These are phyloP conservation scores for Eleginops maclovinus DNA, from an alignment of 2,113 vertebrate species.

Conservation along the genomic window DNA sequence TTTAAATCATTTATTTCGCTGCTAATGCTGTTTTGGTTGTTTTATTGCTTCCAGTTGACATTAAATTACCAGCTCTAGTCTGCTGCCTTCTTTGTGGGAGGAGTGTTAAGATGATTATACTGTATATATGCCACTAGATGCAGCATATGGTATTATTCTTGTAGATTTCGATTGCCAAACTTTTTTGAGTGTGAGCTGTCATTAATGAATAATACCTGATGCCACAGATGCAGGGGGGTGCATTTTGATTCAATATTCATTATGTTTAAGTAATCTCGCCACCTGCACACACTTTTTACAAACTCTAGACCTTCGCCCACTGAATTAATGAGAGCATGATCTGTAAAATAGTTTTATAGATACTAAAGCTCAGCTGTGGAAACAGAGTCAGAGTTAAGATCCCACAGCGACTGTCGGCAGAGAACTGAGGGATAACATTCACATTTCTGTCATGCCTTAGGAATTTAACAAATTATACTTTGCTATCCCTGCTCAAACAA, in stretches of 20 bases:
- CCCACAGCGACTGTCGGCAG: slow-evolving; percentile 30
- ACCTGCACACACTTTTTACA: neutral
- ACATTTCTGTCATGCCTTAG: slow-evolving; percentile 38
- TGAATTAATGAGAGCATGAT: slow-evolving; percentile 48
- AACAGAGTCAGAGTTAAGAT: slow-evolving; percentile 45
- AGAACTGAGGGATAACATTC: slow-evolving; percentile 23
- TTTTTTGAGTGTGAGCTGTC: neutral
- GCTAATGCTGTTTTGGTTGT: too few species aligned
- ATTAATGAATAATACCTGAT: slow-evolving; percentile 1
- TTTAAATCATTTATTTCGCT: neutral
- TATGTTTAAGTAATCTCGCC: slow-evolving; percentile 8
- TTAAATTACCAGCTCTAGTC: neutral
- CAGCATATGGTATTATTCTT: neutral
- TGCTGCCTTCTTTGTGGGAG: neutral
- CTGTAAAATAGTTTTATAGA: slow-evolving; percentile 46
- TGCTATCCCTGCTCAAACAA: slow-evolving; percentile 25
- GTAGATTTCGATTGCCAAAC: neutral
- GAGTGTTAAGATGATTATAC: neutral
- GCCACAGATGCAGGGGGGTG: neutral
- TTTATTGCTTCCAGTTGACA: neutral
- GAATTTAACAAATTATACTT: slow-evolving; percentile 36
- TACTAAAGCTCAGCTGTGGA: slow-evolving; percentile 48
- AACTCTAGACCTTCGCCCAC: slow-evolving; percentile 4
- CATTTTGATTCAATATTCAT: slow-evolving; percentile 15
- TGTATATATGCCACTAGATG: neutral